phyloP scores from a whole-genome alignment of 2,888 invertebrate genomes.

The Noctua janthina region DNA sequence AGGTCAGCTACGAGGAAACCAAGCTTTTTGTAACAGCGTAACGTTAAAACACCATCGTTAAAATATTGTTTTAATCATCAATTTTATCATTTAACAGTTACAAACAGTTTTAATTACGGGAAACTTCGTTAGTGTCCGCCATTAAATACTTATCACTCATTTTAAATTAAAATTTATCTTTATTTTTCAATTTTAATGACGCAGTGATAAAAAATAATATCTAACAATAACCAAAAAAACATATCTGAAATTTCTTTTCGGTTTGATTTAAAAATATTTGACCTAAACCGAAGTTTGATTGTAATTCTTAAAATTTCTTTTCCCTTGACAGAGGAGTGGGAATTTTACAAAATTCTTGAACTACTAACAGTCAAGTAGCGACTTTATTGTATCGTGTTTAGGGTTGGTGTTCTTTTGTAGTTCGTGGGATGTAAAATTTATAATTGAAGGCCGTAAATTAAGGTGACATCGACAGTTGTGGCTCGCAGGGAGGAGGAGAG shows the following conservation, averaged over 20 bases:
- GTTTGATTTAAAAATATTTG: constrained; percentile 46
- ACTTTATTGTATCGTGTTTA: constrained; percentile 53
- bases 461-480: constrained; percentile 91
- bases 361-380: constrained; percentile 23
- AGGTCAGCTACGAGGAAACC: constrained; percentile 84
- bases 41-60: constrained; percentile 76
- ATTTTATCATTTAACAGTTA: constrained; percentile 80
- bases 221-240: constrained; percentile 40
- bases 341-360: constrained; percentile 38
- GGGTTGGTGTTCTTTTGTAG: constrained; percentile 59
- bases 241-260: constrained; percentile 42
- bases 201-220: constrained; percentile 63
- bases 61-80: constrained; percentile 79
- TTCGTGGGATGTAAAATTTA: constrained; percentile 85
- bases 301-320: constrained; percentile 64
- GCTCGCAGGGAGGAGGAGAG: constrained; percentile 76
- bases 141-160: constrained; percentile 80
- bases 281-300: constrained; percentile 60
- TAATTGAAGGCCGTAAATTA: constrained; percentile 91
- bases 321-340: constrained; percentile 59
- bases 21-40: constrained; percentile 63
- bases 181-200: constrained; percentile 71
- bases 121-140: constrained; percentile 79
- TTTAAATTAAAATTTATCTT: constrained; percentile 78
- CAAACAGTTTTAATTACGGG: constrained; percentile 86